These are phyloP conservation scores for Neogale vison DNA, from an alignment of 2,113 vertebrate genomes.

Conservation along the genomic window DNA sequence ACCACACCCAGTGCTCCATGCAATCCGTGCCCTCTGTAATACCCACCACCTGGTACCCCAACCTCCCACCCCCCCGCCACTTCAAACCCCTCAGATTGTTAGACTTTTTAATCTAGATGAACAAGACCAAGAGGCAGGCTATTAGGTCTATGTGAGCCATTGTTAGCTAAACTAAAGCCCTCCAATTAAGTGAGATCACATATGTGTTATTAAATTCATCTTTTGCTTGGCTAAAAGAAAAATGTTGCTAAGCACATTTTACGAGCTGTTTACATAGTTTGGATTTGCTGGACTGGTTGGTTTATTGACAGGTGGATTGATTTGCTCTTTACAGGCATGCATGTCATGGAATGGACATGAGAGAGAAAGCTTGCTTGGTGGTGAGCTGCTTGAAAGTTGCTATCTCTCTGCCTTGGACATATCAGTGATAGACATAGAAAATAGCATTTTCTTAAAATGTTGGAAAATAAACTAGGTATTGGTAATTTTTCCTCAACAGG, in stretches of 20 bases:
- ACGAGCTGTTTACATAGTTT: background rate
- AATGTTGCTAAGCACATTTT: background rate
- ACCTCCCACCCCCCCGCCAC: no score
- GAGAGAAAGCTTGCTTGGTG: background rate
- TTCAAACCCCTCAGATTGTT: no score
- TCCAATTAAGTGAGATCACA: background rate
- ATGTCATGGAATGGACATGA: rapidly evolving
- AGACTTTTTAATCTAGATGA: background rate
- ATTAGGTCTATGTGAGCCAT: background rate
- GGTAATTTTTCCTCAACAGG: slow-evolving; percentile 45
- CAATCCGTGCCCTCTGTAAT: no score
- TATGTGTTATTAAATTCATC: background rate
- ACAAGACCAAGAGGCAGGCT: background rate
- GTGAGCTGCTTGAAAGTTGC: background rate
- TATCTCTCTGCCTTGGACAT: background rate
- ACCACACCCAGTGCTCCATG: no score
- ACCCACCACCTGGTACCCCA: no score
- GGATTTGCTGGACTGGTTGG: background rate
- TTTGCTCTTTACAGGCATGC: background rate
- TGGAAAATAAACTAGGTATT: background rate
- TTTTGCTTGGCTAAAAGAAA: background rate
- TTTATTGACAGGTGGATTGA: background rate
- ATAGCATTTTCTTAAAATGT: background rate
- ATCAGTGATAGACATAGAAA: background rate
- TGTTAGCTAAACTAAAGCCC: background rate